Percentiles rank a stretch among this genome's conserved stretches.
Evolutionary conservation across 2,797 vertebrate genomes (phyloP).

Genomic region (Catharus ustulatus): DNA sequence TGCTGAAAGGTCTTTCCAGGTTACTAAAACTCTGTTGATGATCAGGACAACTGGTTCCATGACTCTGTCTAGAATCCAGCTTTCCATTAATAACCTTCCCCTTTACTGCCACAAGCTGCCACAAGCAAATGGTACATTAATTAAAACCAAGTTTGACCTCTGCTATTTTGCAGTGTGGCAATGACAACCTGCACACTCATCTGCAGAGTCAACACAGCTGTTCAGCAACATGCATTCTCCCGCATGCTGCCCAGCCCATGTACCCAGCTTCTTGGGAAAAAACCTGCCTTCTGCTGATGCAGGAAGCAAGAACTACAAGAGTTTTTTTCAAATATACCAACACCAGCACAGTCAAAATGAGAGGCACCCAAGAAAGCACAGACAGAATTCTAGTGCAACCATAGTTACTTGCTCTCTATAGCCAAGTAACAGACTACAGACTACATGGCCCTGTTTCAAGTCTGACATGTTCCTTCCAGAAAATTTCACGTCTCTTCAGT

Average conservation of each 20-base stretch:
- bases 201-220: neutral
- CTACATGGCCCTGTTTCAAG: neutral
- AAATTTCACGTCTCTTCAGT: neutral
- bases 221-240: rapidly evolving
- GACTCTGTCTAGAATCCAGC: neutral
- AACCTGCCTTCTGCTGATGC: neutral
- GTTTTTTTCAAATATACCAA: neutral
- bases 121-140: neutral
- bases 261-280: neutral
- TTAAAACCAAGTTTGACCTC: neutral
- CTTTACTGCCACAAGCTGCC: neutral
- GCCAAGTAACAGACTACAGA: neutral
- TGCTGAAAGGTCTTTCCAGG: neutral
- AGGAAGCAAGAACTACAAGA: rapidly evolving
- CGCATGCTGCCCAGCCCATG: rapidly evolving
- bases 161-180: neutral
- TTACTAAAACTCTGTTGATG: neutral
- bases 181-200: neutral
- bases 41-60: neutral
- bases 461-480: neutral
- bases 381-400: neutral
- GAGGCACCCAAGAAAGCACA: neutral
- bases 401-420: neutral
- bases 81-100: neutral
- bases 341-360: neutral